Evolutionary conservation across 2,888 invertebrate genomes (phyloP).

Genomic region (Melipona beecheii): DNA sequence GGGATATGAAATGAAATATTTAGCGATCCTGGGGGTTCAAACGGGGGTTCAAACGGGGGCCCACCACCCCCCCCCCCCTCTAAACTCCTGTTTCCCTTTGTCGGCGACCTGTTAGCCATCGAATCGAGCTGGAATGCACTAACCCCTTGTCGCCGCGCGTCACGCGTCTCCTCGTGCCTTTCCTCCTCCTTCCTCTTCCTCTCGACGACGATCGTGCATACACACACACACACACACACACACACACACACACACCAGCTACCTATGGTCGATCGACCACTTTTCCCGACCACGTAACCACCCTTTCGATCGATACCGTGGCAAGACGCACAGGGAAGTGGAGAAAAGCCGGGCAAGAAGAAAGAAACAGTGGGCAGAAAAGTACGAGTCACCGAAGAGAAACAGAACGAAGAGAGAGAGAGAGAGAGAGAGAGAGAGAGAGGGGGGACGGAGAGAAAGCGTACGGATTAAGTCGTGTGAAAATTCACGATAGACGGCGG

Average conservation of each 20-base stretch:
- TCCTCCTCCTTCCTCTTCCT: slow-evolving; percentile 31
- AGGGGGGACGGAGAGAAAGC: neutral
- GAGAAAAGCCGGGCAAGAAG: no score
- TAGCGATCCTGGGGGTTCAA: slow-evolving; percentile 76
- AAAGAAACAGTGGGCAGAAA: no score
- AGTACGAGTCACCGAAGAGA: no score
- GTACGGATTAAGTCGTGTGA: slow-evolving; percentile 71
- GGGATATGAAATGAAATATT: slow-evolving; percentile 82
- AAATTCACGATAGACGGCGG: slow-evolving; percentile 66
- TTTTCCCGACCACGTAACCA: slow-evolving; percentile 24
- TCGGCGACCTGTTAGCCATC: slow-evolving; percentile 65
- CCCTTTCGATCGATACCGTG: slow-evolving; percentile 3
- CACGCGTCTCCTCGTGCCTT: slow-evolving; percentile 35
- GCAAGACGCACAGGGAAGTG: no score
- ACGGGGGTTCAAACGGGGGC: slow-evolving; percentile 59
- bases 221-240: no score
- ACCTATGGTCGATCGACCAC: slow-evolving; percentile 25
- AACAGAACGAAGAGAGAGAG: slow-evolving; percentile 16
- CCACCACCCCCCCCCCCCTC: slow-evolving; percentile 28
- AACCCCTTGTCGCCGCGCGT: slow-evolving; percentile 64
- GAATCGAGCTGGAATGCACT: slow-evolving; percentile 67
- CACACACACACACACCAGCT: no score
- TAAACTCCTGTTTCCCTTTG: slow-evolving; percentile 67
- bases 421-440: slow-evolving; percentile 11
- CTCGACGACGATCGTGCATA: neutral